phyloP scores from a whole-genome alignment of 2,888 invertebrate species.

The Polydrusus pterygomalis region DNA sequence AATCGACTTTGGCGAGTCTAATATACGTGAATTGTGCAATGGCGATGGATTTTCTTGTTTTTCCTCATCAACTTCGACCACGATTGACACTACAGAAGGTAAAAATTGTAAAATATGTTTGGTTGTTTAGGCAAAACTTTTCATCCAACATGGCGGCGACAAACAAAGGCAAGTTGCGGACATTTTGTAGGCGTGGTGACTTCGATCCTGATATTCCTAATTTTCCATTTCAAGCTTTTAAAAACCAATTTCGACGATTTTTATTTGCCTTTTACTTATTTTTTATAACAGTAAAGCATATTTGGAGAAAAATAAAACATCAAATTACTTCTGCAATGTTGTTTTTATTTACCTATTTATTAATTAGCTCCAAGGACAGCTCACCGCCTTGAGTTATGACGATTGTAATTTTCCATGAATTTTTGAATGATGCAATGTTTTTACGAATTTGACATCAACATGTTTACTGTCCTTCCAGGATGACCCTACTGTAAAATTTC shows the following conservation, averaged over 20 bases:
- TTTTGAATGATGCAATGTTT: slow-evolving; percentile 13
- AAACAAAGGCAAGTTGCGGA: slow-evolving; percentile 68
- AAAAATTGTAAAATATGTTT: slow-evolving; percentile 72
- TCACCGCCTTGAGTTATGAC: slow-evolving; percentile 14
- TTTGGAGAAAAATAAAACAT: slow-evolving; percentile 50
- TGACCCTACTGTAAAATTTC: no score
- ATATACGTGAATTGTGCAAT: slow-evolving; percentile 69
- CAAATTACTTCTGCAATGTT: slow-evolving; percentile 41
- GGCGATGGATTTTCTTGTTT: slow-evolving; percentile 68
- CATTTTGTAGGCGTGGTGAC: slow-evolving; percentile 72
- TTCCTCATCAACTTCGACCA: slow-evolving; percentile 65
- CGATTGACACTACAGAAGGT: slow-evolving; percentile 71
- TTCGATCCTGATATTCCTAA: slow-evolving; percentile 57
- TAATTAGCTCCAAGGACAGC: slow-evolving; percentile 49
- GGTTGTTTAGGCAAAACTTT: slow-evolving; percentile 69
- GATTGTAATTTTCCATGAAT: slow-evolving; percentile 23
- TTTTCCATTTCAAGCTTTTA: slow-evolving; percentile 51
- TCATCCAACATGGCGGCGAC: slow-evolving; percentile 71
- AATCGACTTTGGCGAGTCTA: slow-evolving; percentile 67
- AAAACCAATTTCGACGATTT: slow-evolving; percentile 36
- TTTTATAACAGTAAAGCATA: slow-evolving; percentile 44
- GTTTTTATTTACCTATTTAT: slow-evolving; percentile 58
- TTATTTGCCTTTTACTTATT: slow-evolving; percentile 35
- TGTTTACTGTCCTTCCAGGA: neutral
- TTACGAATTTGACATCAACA: slow-evolving; percentile 11